Conservation (phyloP, 2,888 invertebrate species). For the Polydesmus complanatus region DNA sequence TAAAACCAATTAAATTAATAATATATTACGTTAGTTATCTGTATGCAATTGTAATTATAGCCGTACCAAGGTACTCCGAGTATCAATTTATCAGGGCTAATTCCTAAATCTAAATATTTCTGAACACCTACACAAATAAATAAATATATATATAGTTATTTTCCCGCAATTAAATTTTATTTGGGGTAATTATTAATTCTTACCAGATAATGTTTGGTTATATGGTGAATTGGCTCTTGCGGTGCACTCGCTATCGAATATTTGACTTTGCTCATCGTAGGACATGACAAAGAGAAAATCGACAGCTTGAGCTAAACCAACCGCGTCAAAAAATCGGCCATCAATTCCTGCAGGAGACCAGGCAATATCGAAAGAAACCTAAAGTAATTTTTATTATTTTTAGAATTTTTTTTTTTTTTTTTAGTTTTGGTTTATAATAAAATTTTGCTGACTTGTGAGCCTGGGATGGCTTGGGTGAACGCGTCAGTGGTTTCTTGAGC, state of each 20-base stretch:
- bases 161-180: not conserved
- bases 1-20: not conserved
- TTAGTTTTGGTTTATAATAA: not conserved
- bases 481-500: slow-evolving; percentile 25
- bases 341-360: slow-evolving; percentile 33
- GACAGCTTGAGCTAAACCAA: slow-evolving; percentile 25
- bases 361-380: slow-evolving; percentile 34
- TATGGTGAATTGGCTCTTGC: slow-evolving; percentile 16
- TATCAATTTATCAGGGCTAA: slow-evolving; percentile 28
- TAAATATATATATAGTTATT: not conserved
- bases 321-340: slow-evolving; percentile 32
- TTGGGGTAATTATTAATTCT: not conserved
- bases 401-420: not conserved
- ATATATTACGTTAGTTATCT: slow-evolving; percentile 18
- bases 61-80: slow-evolving; percentile 36
- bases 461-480: slow-evolving; percentile 24
- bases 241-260: slow-evolving; percentile 21
- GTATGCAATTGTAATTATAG: slow-evolving; percentile 30
- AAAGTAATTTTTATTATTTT: not conserved
- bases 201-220: not conserved
- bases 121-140: slow-evolving; percentile 25
- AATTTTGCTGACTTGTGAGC: slow-evolving; percentile 25
- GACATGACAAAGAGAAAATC: slow-evolving; percentile 35
- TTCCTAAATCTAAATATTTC: slow-evolving; percentile 26
- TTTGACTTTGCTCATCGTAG: slow-evolving; percentile 34